Conservation (phyloP, 2,888 invertebrate species). For the Lampropteryx suffumata region DNA sequence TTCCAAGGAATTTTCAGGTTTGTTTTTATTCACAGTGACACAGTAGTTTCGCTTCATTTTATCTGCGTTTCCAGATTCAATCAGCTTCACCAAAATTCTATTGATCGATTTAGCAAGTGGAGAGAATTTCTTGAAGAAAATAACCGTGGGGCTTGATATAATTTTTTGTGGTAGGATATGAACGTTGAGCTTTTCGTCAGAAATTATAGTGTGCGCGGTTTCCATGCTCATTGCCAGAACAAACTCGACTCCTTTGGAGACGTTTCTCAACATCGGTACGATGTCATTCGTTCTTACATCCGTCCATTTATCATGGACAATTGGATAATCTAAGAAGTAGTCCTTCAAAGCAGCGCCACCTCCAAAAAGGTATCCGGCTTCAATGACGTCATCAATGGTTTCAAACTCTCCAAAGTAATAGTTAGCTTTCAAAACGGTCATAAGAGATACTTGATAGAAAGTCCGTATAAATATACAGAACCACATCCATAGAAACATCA, state of each 20-base stretch:
- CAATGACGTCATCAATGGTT: conserved; percentile 56
- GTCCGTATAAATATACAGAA: conserved; percentile 66
- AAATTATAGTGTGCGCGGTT: conserved; percentile 44
- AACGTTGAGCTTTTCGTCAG: conserved; percentile 41
- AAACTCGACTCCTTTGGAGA: conserved; percentile 55
- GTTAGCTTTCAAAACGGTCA: conserved; percentile 59
- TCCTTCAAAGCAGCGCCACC: conserved; percentile 60
- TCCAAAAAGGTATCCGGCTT: conserved; percentile 56
- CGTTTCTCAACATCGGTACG: conserved; percentile 40
- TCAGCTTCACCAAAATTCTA: conserved; percentile 47
- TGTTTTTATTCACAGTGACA: conserved; percentile 7
- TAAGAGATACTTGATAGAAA: conserved; percentile 64
- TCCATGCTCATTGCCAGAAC: conserved; percentile 58
- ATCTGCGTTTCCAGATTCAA: conserved; percentile 55
- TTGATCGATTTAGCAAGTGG: conserved; percentile 51
- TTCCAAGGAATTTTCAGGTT: conserved; percentile 33
- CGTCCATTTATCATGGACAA: conserved; percentile 55
- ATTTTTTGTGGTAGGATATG: conserved; percentile 54
- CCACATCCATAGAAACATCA: conserved; percentile 61
- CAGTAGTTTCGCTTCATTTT: conserved; percentile 52
- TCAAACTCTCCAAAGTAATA: conserved; percentile 50
- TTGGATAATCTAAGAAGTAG: conserved; percentile 55
- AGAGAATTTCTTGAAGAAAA: conserved; percentile 68
- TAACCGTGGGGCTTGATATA: conserved; percentile 50
- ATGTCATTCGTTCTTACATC: conserved; percentile 47